These are phyloP conservation scores for Ceratosolen solmsi DNA, from an alignment of 1,140 invertebrate species.

Conservation along the genomic window DNA sequence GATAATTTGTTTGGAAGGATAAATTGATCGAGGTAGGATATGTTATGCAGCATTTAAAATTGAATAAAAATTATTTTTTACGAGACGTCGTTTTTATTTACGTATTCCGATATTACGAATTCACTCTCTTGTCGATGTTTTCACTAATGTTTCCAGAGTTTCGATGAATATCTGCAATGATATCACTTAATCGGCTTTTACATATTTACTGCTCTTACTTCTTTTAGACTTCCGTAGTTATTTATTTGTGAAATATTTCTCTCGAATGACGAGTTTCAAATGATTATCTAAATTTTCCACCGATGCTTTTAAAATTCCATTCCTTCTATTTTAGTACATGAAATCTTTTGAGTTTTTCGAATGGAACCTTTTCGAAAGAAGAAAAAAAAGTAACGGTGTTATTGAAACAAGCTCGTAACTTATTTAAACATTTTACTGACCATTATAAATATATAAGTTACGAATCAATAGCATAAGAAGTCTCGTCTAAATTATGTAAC, in stretches of 20 bases:
- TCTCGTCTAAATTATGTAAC: background rate
- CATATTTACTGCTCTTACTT: too few species aligned
- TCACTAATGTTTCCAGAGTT: background rate
- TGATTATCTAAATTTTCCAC: background rate
- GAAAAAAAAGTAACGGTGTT: background rate
- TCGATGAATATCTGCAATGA: background rate
- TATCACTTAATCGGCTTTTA: too few species aligned
- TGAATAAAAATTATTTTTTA: background rate
- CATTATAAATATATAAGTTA: background rate
- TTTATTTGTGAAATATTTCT: background rate
- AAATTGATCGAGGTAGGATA: constrained; percentile 37
- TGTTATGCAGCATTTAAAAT: background rate
- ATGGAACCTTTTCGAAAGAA: background rate
- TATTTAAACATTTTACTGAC: background rate
- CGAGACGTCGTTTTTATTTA: background rate
- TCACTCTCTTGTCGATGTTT: background rate
- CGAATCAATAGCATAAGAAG: background rate
- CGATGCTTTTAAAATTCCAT: background rate
- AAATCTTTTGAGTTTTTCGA: background rate
- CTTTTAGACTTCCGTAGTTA: background rate
- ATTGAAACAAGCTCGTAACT: background rate
- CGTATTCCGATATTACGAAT: background rate
- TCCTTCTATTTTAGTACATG: background rate
- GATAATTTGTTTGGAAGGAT: constrained; percentile 5
- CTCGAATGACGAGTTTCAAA: background rate